A percentile compares a stretch with the other conserved stretches of the same genome.
These are phyloP conservation scores for Machaerirhynchus nigripectus DNA, from an alignment of 2,113 vertebrate species.

Conservation along the genomic window DNA sequence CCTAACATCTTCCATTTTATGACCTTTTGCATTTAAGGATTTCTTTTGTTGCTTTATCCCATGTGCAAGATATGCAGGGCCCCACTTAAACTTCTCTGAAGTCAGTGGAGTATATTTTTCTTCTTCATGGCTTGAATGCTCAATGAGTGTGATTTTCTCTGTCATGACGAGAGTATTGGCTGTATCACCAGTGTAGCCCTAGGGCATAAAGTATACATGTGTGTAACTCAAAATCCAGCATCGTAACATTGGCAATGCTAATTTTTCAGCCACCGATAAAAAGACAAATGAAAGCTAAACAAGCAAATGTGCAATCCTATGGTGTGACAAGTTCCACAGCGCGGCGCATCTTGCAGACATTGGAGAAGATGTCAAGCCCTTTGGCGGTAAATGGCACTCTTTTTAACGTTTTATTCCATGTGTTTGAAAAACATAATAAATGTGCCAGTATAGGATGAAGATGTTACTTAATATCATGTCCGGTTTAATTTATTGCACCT, in stretches of 20 bases:
- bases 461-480: background rate
- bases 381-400: slow-evolving; percentile 80
- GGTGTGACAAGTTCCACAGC: slow-evolving; percentile 95
- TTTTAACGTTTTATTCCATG: background rate
- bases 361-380: slow-evolving; percentile 98
- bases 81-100: background rate
- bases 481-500: background rate
- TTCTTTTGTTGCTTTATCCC: background rate
- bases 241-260: background rate
- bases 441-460: background rate
- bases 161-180: background rate
- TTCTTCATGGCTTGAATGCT: background rate
- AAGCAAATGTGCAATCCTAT: slow-evolving; percentile 81
- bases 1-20: background rate
- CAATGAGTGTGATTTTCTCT: background rate
- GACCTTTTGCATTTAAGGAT: background rate
- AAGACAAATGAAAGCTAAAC: slow-evolving; percentile 93
- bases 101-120: background rate
- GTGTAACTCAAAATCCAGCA: background rate
- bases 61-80: background rate
- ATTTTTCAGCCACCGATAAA: slow-evolving; percentile 84
- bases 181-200: background rate
- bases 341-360: slow-evolving; percentile 89
- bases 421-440: background rate
- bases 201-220: rapidly evolving